These are phyloP conservation scores for Myathropa florea DNA, from an alignment of 2,888 invertebrate genomes.

Conservation along the genomic window DNA sequence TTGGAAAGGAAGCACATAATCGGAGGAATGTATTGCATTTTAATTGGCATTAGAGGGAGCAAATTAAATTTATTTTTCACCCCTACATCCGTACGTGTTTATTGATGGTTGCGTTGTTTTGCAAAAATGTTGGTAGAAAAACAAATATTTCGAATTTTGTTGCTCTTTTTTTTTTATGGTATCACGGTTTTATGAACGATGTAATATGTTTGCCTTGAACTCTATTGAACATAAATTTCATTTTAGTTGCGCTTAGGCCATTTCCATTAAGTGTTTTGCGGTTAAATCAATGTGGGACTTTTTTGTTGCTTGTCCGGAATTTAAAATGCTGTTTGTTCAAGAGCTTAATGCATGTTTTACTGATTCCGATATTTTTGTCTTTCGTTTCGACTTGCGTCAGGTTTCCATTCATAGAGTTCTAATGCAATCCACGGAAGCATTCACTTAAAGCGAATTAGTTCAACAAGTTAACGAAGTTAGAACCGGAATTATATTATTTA, in stretches of 20 bases:
- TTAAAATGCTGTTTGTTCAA: not conserved
- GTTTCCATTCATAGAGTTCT: no score
- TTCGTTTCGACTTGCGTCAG: no score
- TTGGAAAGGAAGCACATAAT: not conserved
- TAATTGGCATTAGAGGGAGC: not conserved
- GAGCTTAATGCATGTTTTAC: not conserved
- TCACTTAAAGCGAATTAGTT: no score
- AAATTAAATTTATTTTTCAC: not conserved
- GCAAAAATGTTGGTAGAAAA: not conserved
- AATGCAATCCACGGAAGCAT: no score
- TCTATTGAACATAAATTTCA: not conserved
- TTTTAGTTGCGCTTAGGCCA: not conserved
- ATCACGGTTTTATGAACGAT: not conserved
- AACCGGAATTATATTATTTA: no score
- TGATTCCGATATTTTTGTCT: not conserved
- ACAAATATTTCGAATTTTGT: not conserved
- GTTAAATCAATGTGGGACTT: not conserved
- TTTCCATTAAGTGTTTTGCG: not conserved
- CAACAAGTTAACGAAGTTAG: no score
- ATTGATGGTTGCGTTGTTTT: not conserved
- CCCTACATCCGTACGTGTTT: not conserved
- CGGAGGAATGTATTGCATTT: not conserved
- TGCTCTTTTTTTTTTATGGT: no score
- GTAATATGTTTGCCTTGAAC: not conserved
- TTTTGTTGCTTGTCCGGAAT: not conserved